Percentiles rank a stretch among this genome's conserved stretches.
phyloP scores from a whole-genome alignment of 2,113 vertebrate genomes.

The Spea multiplicata region DNA sequence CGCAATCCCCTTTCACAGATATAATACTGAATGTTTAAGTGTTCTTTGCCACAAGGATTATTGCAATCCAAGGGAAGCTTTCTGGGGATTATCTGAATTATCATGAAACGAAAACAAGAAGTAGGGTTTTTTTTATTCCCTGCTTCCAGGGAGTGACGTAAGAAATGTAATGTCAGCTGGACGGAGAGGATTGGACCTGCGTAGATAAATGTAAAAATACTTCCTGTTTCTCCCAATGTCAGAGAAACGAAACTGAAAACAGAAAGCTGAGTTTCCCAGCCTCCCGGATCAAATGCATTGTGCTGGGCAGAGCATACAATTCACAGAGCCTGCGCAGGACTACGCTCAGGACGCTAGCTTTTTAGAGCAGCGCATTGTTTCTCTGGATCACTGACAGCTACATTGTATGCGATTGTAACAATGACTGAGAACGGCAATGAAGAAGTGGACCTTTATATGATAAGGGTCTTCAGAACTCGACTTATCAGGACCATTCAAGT shows the following conservation, averaged over 20 bases:
- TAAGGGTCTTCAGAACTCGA: constrained; percentile 56
- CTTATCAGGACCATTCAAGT: constrained; percentile 64
- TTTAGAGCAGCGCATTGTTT: no score
- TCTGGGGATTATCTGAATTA: no score
- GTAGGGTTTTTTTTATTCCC: neutral
- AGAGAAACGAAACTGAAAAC: constrained; percentile 43
- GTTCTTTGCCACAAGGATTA: no score
- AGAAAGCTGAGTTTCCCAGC: no score
- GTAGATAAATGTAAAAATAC: neutral
- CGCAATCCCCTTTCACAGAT: no score
- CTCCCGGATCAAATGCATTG: neutral
- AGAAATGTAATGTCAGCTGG: constrained; percentile 2
- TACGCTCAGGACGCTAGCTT: no score
- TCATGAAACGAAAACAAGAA: no score
- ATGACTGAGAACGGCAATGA: constrained; percentile 6
- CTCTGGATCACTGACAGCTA: neutral
- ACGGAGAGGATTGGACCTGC: neutral
- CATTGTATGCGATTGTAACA: neutral
- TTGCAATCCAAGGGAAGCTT: no score
- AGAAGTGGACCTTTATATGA: neutral
- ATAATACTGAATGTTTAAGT: no score
- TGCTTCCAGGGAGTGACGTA: neutral
- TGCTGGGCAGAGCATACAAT: neutral
- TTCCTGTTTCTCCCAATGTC: neutral
- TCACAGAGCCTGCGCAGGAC: no score